phyloP scores from a whole-genome alignment of 1,140 invertebrate genomes.

The Hypsibius dujardini region DNA sequence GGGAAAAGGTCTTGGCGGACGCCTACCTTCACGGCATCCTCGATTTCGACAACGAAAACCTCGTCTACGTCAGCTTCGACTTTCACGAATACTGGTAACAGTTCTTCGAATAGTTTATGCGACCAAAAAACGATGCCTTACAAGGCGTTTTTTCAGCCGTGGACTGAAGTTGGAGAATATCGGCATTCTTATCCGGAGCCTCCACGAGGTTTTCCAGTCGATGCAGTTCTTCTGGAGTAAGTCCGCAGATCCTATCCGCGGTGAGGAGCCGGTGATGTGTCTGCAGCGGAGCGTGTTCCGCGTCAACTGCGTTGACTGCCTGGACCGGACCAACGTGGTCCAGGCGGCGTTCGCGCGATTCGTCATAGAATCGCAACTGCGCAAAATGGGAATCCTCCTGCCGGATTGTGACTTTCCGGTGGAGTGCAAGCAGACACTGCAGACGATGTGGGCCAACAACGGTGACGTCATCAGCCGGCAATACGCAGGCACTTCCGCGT shows the following conservation, averaged over 20 bases:
- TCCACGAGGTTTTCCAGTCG: constrained; percentile 56
- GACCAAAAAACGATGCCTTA: not conserved
- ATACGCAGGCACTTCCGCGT: constrained; percentile 87
- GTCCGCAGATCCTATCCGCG: constrained; percentile 23
- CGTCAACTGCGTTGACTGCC: constrained; percentile 90
- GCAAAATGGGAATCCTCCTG: constrained; percentile 65
- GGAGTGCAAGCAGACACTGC: constrained; percentile 33
- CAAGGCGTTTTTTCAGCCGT: constrained; percentile 36
- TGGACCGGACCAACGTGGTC: constrained; percentile 88
- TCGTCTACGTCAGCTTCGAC: constrained; percentile 85
- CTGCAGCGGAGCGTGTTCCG: constrained; percentile 73
- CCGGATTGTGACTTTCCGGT: constrained; percentile 46
- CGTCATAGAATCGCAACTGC: constrained; percentile 70
- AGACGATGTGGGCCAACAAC: constrained; percentile 80
- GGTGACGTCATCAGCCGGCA: constrained; percentile 67
- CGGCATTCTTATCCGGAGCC: constrained; percentile 56
- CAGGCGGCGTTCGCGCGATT: constrained; percentile 71
- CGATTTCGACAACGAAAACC: constrained; percentile 54
- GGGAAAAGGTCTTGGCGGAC: constrained; percentile 78
- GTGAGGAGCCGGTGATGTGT: constrained; percentile 72
- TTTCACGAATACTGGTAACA: constrained; percentile 91
- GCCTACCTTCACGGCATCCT: constrained; percentile 71
- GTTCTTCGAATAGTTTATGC: not conserved
- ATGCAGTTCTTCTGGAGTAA: constrained; percentile 68
- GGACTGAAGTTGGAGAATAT: constrained; percentile 96